Percentiles rank a stretch among this genome's conserved stretches.
Conservation (phyloP, 1,140 invertebrate species). For the Vollenhovia emeryi region DNA sequence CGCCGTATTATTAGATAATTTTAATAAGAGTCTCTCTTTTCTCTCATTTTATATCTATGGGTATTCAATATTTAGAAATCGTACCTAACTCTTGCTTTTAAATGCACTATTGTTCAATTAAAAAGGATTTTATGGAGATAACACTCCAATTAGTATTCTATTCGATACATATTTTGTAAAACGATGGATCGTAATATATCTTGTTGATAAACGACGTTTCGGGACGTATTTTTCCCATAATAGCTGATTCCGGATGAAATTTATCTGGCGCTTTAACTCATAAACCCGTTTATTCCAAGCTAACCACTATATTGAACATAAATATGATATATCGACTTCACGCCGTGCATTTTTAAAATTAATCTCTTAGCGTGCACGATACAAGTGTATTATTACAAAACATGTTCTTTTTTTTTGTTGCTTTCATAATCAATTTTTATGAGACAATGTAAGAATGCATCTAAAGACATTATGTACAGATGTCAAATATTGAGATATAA, state of each 20-base stretch:
- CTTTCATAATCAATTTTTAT: background rate
- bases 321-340: constrained; percentile 47
- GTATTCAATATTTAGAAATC: too few species aligned
- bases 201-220: constrained; percentile 8
- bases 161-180: constrained; percentile 14
- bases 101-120: too few species aligned
- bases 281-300: constrained; percentile 17
- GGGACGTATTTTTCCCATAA: background rate
- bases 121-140: too few species aligned
- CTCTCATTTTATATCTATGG: too few species aligned
- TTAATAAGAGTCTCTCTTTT: too few species aligned
- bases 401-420: background rate
- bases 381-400: constrained; percentile 1
- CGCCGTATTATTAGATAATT: too few species aligned
- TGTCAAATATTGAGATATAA: background rate
- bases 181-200: constrained; percentile 4
- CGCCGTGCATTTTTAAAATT: constrained; percentile 22
- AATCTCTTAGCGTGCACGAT: background rate
- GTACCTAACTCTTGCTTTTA: too few species aligned
- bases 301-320: constrained; percentile 38
- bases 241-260: constrained; percentile 24
- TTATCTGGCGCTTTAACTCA: constrained; percentile 20
- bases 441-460: background rate
- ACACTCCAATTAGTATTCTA: constrained; percentile 5
- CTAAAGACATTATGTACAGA: background rate